A percentile compares a stretch with the other conserved stretches of the same genome.
phyloP scores from a whole-genome alignment of 2,113 vertebrate species.

The Lynx canadensis region DNA sequence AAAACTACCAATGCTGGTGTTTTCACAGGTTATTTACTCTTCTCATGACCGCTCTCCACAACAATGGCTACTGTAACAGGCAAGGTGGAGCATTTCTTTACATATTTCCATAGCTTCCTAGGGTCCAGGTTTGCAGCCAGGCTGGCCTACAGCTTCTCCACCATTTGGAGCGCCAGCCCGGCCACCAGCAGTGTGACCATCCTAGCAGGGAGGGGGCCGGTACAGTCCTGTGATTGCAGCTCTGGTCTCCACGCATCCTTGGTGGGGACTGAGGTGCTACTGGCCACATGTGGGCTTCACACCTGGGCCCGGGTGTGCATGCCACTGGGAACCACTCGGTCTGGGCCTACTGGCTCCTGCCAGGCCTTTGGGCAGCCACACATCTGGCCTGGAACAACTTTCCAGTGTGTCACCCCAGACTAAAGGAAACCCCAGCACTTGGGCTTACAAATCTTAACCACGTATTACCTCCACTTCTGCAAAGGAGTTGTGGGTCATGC shows the following conservation, averaged over 20 bases:
- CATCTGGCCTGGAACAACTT: not conserved
- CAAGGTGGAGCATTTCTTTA: conserved; percentile 91
- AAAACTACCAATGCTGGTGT: conserved; percentile 89
- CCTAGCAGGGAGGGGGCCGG: conserved; percentile 36
- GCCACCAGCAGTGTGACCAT: conserved; percentile 92
- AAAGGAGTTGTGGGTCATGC: not conserved
- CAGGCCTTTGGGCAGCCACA: not conserved
- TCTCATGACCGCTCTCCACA: conserved; percentile 94
- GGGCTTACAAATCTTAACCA: not conserved
- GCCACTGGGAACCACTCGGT: not conserved
- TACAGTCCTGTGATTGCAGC: not conserved
- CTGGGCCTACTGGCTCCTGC: not conserved
- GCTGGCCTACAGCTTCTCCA: conserved; percentile 93
- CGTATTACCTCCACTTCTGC: not conserved
- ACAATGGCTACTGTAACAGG: conserved; percentile 95
- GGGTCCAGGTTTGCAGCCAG: conserved; percentile 90
- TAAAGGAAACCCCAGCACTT: not conserved
- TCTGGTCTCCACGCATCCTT: not conserved
- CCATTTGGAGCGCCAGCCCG: conserved; percentile 92
- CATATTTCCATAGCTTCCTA: conserved; percentile 92
- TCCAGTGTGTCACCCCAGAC: not conserved
- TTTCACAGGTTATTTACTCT: conserved; percentile 93
- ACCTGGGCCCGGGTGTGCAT: not conserved
- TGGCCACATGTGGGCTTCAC: not conserved
- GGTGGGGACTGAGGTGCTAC: not conserved